Evolutionary conservation across 2,113 vertebrate species (phyloP).

Genomic region (Alouatta palliata): DNA sequence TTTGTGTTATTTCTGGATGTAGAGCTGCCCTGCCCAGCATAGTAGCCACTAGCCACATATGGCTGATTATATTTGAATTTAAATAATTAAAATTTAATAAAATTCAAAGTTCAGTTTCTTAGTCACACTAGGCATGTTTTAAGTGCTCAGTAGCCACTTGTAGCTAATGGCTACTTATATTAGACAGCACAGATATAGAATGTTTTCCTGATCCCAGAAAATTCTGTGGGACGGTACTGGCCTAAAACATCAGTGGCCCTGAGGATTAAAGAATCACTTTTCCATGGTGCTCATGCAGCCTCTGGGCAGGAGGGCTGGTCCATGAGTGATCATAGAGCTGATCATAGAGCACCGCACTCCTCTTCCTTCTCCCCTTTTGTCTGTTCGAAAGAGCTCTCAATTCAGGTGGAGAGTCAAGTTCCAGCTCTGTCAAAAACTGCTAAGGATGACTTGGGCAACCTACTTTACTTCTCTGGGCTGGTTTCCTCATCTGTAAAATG

Average conservation of each 20-base stretch:
- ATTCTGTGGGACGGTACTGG: neutral
- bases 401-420: neutral
- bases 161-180: neutral
- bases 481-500: conserved; percentile 38
- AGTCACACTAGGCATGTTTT: neutral
- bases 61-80: conserved; percentile 2
- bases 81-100: conserved; percentile 50
- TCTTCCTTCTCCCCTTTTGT: neutral
- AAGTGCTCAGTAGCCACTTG: neutral
- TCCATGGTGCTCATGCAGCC: neutral
- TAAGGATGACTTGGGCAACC: neutral
- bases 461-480: conserved; percentile 19
- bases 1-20: neutral
- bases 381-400: conserved; percentile 25
- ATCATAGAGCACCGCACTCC: neutral
- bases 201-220: conserved; percentile 11
- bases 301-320: neutral
- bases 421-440: neutral
- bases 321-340: neutral
- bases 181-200: neutral
- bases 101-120: conserved; percentile 12
- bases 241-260: neutral
- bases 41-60: neutral
- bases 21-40: neutral
- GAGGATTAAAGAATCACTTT: conserved; percentile 26